Evolutionary conservation across 2,113 vertebrate genomes (phyloP), one percentile per base, ranked within the genome.

Genomic region (Mugil cephalus): DNA sequence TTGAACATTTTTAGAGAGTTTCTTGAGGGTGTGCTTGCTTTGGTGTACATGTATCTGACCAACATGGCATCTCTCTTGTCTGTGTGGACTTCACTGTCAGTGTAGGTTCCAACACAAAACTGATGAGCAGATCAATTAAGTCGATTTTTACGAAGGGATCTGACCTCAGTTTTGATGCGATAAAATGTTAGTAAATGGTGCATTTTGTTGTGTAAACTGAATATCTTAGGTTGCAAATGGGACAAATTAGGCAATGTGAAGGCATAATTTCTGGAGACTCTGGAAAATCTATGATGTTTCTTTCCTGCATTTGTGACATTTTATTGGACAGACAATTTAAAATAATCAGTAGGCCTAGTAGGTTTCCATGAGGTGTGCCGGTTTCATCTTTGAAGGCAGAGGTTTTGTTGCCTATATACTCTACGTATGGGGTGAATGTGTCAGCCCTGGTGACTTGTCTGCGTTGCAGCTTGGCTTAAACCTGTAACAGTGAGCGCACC

Each of bases 21-120:
- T 10, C 34, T 5, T 39, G 42, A 62, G 13, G 43, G 48, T 48
- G 14, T 14, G 21, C 52, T 65, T 64, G 45, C 51, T 45, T 43
- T 45, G 50, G 38, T 10, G 4, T 19, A 54, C 18, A 34, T 74
- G 10, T 30, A 11, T 8, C 11, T 46, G 15, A 40, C 2, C 2
- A 10, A 9, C 9, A 11, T 19, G 10, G 10, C 7, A 8, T 9
- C 58, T 46, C 6, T 30, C 24, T 30, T 30, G 24, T 30, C 24
- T 30, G 5, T 40, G 35, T 30, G 8, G 18, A n/a, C 19, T 15
- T 74, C 30, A 34, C n/a, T 55, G 10, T 40, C 35, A 11, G 35
- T 2, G 15, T 24, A 15, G 43, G 15, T n/a, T 45, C 7, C 15
- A 45, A 8, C 15, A 7, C 15, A 8, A 15, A 45, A 45, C 15